These are phyloP conservation scores for Liopterus haemorrhoidalis DNA, from an alignment of 2,888 invertebrate species.

Conservation along the genomic window DNA sequence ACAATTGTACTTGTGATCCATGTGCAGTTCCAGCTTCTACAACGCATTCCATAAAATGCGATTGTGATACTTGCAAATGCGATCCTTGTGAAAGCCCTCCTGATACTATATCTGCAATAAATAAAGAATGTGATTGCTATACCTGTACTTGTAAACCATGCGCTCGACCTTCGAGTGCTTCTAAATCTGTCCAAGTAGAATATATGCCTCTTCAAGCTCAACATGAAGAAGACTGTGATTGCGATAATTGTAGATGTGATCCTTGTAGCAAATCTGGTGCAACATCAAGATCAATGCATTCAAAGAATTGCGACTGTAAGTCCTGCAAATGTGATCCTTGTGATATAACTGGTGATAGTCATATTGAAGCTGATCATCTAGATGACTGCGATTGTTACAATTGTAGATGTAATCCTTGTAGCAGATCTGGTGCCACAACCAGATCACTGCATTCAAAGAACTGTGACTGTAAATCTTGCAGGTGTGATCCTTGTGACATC, in stretches of 20 bases:
- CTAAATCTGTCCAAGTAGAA: not conserved
- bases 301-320: conserved; percentile 16
- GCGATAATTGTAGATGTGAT: conserved; percentile 22
- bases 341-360: too few relatives aligned
- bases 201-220: not conserved
- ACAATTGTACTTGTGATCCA: not conserved
- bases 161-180: not conserved
- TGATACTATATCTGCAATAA: conserved; percentile 1
- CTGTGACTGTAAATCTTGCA: conserved; percentile 18
- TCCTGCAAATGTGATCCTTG: conserved; percentile 17
- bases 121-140: conserved; percentile 11
- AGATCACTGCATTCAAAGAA: conserved; percentile 15
- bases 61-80: not conserved
- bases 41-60: not conserved
- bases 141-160: conserved; percentile 10
- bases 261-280: not conserved
- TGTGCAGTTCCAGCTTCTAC: not conserved
- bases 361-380: conserved; percentile 9
- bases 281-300: conserved; percentile 11
- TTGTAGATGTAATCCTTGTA: conserved; percentile 18
- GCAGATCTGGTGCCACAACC: not conserved
- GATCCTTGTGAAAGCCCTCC: conserved; percentile 1
- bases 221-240: conserved; percentile 23
- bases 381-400: conserved; percentile 24
- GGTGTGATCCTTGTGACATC: conserved; percentile 13